Evolutionary conservation across 1,140 invertebrate genomes (phyloP), one percentile per base, ranked within the genome.

Genomic region (Condylostylus longicornis): DNA sequence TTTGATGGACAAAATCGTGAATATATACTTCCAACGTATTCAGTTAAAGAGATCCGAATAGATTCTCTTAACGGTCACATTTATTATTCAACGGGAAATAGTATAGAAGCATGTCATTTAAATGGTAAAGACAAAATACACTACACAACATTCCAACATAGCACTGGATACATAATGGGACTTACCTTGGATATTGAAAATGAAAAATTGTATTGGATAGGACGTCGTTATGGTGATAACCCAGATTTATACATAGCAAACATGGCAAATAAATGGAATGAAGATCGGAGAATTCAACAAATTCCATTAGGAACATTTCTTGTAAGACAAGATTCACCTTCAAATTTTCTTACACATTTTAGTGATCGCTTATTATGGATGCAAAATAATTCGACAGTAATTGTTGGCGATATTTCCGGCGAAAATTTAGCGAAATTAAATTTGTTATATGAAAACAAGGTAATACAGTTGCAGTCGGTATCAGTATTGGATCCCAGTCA

Each of bases 61-160:
- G 88, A 95, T 55, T 75, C 85, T 0, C 44, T 78, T 4, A 72
- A 75, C 44, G 88, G 82, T 1, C 77, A 79, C 44, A 65, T 95
- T 14, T 89, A 91, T 50, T 95, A 87, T 79, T 81, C 82, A 7
- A 93, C 87, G 0, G 74, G 74, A 0, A 75, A 83, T 42, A 75
- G 79, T 0, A 71, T 95, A 0, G 80, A 86, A 62, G 75, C 78
- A 22, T 73, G 82, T 0, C 65, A 74, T 28, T 61, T 89, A 0
- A 87, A 86, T 59, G 87, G 82, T 0, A 76, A 76, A 43, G 73
- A 83, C 25, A 27, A n/a, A 13, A 27, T 13, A 4, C 14, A 27
- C 25, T 27, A 27, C 25, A 3, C 10, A 27, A 27, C 25, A n/a
- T 27, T 13, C 48, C 0, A 54, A 46, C 18, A 47, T 0, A 20